Base-by-base conservation (phyloP, 2,888 invertebrate genomes). In the Eristalis intricaria region DNA sequence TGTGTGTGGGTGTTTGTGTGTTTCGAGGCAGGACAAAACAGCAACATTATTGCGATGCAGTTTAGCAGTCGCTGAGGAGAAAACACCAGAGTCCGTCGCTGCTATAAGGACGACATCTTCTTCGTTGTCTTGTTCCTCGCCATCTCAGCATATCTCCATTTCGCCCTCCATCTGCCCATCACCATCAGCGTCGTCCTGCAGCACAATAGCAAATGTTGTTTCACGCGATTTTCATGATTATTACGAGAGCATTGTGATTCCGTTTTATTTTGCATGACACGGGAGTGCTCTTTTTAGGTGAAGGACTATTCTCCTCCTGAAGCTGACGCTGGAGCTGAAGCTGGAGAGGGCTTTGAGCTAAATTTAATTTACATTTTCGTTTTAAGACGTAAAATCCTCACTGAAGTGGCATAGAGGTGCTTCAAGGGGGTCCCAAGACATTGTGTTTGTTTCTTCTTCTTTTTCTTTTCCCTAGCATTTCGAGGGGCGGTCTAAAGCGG, bases 11-110 rank as follows among this genome's bases (percentile, higher is more conserved):
- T n/a, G n/a, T n/a, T n/a, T 15, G 43, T n/a, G 15, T n/a, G n/a
- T n/a, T 15, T 2, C 64, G 66, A 38, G 38, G 35, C 40, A 74
- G 61, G 68, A 74, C 74, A 61, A 61, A 61, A 63, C 66, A 66
- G 74, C 65, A 80, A 73, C 80, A 80, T 80, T 80, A 74, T 74
- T 80, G 64, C 74, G 74, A 80, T 80, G 80, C 68, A 74, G 73
- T 80, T 74, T 66, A 73, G 23, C 73, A 79, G 71, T 38, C 8
- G 50, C 8, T 19, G 50, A 2, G 50, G 50, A 19, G n/a, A 19
- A 1, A 19, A 19, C 50, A 50, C 50, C 19, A 50, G 19, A n/a
- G 50, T 50, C 50, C 50, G 50, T 19, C 50, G n/a, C 19, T 60
- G 60, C 58, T 23, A 71, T 40, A 71, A 61, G 61, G 71, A 61